phyloP scores from a whole-genome alignment of 2,888 invertebrate genomes.

The Litoditis marina region DNA sequence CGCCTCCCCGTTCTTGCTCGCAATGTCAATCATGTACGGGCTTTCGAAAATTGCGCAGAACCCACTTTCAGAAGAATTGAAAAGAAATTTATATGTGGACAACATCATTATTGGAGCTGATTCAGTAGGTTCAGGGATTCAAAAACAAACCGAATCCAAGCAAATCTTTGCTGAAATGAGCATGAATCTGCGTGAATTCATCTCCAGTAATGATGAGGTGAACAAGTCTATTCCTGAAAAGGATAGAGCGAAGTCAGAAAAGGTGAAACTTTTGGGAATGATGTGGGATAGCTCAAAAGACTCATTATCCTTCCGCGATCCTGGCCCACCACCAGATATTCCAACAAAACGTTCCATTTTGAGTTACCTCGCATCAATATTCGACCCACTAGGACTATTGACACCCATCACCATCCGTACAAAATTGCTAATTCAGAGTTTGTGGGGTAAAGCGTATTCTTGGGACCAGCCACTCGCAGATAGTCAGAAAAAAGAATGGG shows the following conservation, averaged over 20 bases:
- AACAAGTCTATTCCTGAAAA: background rate
- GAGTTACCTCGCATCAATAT: too few species aligned
- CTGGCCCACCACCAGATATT: too few species aligned
- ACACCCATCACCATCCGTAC: too few species aligned
- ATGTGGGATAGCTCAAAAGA: conserved; percentile 1
- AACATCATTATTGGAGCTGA: background rate
- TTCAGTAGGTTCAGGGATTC: background rate
- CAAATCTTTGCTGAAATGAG: background rate
- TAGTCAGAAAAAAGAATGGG: too few species aligned
- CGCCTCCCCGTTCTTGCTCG: conserved; percentile 28
- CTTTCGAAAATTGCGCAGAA: too few species aligned
- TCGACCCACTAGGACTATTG: too few species aligned
- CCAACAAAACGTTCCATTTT: too few species aligned
- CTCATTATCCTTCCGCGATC: too few species aligned
- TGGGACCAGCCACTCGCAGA: too few species aligned
- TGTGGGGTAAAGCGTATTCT: too few species aligned
- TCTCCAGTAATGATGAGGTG: background rate
- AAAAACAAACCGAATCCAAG: background rate
- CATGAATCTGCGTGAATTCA: conserved; percentile 12
- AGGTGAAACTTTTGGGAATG: background rate
- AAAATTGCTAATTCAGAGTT: too few species aligned
- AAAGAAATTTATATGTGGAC: conserved; percentile 10
- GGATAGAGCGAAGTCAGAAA: too few species aligned
- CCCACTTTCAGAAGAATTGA: conserved; percentile 1
- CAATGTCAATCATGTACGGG: conserved; percentile 18